Conservation (phyloP, 2,888 invertebrate species). For the Tenodera sinensis region DNA sequence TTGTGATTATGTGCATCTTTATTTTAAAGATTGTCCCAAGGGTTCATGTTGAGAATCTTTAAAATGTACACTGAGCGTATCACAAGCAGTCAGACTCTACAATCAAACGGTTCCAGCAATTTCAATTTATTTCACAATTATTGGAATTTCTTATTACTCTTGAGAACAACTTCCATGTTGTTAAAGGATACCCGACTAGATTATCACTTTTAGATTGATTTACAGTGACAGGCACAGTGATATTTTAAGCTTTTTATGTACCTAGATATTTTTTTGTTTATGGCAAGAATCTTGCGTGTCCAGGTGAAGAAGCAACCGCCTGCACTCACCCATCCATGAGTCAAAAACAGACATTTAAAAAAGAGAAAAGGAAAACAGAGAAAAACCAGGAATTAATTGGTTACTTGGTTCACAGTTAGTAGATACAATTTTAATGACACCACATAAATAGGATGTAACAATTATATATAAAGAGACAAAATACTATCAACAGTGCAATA, state of each 20-base stretch:
- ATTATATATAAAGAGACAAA: neutral
- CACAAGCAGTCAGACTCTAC: neutral
- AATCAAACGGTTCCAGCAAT: neutral
- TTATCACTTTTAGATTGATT: neutral
- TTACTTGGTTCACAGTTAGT: neutral
- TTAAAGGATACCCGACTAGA: neutral
- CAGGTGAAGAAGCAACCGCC: conserved; percentile 46
- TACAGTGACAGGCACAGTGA: conserved; percentile 3
- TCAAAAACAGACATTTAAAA: conserved; percentile 41
- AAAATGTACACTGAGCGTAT: neutral
- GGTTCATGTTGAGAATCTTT: neutral
- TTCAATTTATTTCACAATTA: neutral
- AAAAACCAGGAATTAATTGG: conserved; percentile 27
- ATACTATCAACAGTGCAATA: neutral
- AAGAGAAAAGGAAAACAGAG: conserved; percentile 38
- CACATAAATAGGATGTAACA: neutral
- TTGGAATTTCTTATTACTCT: neutral
- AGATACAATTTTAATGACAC: neutral
- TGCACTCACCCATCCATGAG: conserved; percentile 43
- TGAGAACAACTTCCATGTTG: neutral
- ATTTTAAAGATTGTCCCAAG: neutral
- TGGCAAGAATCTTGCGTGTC: conserved; percentile 46
- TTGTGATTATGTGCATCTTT: neutral
- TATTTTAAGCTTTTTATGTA: conserved; percentile 36
- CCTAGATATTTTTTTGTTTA: conserved; percentile 46